Conservation (phyloP, 2,113 vertebrate species). For the Paradoxurus hermaphroditus region DNA sequence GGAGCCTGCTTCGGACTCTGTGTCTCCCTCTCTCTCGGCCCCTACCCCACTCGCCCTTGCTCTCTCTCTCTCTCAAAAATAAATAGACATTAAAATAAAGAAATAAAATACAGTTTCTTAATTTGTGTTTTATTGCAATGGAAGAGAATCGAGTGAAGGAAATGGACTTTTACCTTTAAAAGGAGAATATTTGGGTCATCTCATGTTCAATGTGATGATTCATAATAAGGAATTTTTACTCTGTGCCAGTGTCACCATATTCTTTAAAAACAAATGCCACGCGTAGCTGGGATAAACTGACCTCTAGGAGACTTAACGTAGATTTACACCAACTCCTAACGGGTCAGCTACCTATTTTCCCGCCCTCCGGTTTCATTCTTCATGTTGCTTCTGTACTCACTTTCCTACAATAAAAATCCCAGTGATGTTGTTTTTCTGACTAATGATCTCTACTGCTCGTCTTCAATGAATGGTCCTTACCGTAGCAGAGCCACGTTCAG, state of each 20-base stretch:
- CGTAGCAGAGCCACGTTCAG: not conserved
- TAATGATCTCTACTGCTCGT: not conserved
- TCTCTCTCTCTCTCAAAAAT: too few relatives aligned
- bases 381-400: not conserved
- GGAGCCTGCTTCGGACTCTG: too few relatives aligned
- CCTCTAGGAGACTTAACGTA: not conserved
- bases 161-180: not conserved
- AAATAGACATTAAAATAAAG: too few relatives aligned
- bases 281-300: not conserved
- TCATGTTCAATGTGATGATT: not conserved
- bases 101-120: not conserved
- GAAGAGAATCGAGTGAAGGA: not conserved
- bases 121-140: not conserved
- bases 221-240: not conserved
- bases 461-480: not conserved
- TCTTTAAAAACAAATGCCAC: not conserved
- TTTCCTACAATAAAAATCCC: not conserved
- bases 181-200: not conserved
- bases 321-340: not conserved
- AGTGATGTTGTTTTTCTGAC: not conserved
- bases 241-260: too few relatives aligned
- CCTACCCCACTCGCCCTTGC: too few relatives aligned
- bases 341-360: not conserved
- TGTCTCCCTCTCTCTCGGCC: too few relatives aligned
- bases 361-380: not conserved